Evolutionary conservation across 1,140 invertebrate genomes (phyloP).

Genomic region (Cyclargus thomasi): DNA sequence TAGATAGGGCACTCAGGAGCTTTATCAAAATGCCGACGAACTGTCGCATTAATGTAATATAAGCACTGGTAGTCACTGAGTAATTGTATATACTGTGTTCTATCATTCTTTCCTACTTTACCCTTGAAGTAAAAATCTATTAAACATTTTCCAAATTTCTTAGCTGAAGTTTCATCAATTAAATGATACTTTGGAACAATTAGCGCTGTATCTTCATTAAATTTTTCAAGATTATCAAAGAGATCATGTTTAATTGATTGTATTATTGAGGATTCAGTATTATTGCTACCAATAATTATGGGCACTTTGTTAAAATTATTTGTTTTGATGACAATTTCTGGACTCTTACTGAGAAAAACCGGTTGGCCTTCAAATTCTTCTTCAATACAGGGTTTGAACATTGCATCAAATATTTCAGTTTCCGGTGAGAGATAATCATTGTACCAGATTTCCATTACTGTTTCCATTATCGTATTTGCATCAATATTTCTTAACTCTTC

Average conservation of each 20-base stretch:
- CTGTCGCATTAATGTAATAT: conserved; percentile 57
- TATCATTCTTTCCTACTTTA: conserved; percentile 42
- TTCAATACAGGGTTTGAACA: conserved; percentile 63
- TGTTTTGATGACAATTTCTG: conserved; percentile 48
- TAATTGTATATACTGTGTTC: conserved; percentile 50
- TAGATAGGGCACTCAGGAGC: conserved; percentile 49
- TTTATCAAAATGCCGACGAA: conserved; percentile 42
- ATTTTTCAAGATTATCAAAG: conserved; percentile 48
- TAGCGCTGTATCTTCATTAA: conserved; percentile 41
- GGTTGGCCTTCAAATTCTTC: conserved; percentile 57
- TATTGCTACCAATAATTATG: conserved; percentile 59
- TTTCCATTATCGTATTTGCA: conserved; percentile 42
- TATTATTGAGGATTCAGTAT: conserved; percentile 44
- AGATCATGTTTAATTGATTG: conserved; percentile 42
- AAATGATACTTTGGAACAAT: conserved; percentile 48
- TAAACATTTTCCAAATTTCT: conserved; percentile 46
- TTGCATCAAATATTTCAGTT: conserved; percentile 38
- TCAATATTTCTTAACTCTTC: conserved; percentile 46
- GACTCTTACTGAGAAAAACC: conserved; percentile 53
- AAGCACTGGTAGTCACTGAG: conserved; percentile 58
- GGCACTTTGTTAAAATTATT: conserved; percentile 62
- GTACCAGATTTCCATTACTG: conserved; percentile 30
- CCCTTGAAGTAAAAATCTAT: conserved; percentile 53
- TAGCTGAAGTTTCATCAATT: conserved; percentile 33
- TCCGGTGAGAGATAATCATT: conserved; percentile 24